A percentile compares a stretch with the other conserved stretches of the same genome.
These are phyloP conservation scores for Thereuonema tuberculata DNA, from an alignment of 1,140 invertebrate genomes.

Conservation along the genomic window DNA sequence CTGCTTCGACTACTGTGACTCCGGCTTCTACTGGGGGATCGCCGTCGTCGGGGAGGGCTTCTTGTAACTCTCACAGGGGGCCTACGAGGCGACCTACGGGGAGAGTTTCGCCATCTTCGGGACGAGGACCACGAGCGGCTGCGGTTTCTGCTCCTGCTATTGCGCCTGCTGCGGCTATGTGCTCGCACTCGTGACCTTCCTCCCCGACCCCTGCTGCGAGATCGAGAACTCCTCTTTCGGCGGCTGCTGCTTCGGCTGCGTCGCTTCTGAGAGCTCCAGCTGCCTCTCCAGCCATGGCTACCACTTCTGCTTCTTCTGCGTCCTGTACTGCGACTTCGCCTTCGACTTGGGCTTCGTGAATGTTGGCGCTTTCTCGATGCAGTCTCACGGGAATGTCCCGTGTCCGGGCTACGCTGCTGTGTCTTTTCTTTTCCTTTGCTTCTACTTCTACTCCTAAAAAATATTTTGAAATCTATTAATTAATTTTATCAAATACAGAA, in stretches of 20 bases:
- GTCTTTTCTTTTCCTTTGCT: too few relatives aligned
- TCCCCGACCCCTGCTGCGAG: conserved; percentile 10
- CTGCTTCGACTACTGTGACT: not conserved
- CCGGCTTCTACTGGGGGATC: not conserved
- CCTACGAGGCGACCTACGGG: too few relatives aligned
- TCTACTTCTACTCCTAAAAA: too few relatives aligned
- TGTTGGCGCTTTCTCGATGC: too few relatives aligned
- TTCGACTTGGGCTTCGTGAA: too few relatives aligned
- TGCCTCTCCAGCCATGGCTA: conserved; percentile 10
- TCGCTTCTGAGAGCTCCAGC: too few relatives aligned
- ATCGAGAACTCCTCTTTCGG: conserved; percentile 7
- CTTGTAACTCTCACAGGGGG: not conserved
- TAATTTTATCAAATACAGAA: too few relatives aligned
- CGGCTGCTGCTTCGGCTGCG: too few relatives aligned
- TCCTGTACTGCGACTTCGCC: not conserved
- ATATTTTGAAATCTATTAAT: too few relatives aligned
- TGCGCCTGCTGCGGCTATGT: conserved; percentile 4
- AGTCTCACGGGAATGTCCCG: too few relatives aligned
- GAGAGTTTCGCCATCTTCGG: not conserved
- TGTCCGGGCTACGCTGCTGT: too few relatives aligned
- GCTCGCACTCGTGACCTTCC: conserved; percentile 9
- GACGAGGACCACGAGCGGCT: not conserved
- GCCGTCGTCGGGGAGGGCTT: not conserved
- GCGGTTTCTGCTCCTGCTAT: conserved; percentile 10
- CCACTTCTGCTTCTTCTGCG: conserved; percentile 3